Evolutionary conservation across 2,797 vertebrate species (phyloP).

Genomic region (Oryzias dopingdopingensis): DNA sequence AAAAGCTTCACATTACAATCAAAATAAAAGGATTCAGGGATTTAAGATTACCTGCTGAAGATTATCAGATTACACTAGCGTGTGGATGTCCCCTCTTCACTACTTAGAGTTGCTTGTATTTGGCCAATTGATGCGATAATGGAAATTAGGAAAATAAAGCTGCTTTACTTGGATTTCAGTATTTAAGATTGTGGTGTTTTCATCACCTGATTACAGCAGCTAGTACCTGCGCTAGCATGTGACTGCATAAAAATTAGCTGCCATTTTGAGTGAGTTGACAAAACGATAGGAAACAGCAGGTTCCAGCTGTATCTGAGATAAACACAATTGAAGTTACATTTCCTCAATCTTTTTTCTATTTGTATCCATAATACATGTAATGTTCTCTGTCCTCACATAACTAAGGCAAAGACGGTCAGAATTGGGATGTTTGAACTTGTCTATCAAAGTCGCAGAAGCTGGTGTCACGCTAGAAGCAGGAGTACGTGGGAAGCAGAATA

Average conservation of each 20-base stretch:
- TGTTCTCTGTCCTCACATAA: too few species aligned
- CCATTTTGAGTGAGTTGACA: slow-evolving; percentile 14
- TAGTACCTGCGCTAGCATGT: slow-evolving; percentile 56
- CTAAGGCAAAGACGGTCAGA: too few species aligned
- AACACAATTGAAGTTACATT: background rate
- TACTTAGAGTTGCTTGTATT: slow-evolving; percentile 27
- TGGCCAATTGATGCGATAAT: slow-evolving; percentile 23
- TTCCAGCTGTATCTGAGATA: slow-evolving; percentile 2
- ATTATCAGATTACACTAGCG: slow-evolving; percentile 19
- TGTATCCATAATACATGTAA: too few species aligned
- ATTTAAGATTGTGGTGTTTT: slow-evolving; percentile 14
- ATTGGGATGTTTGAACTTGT: too few species aligned
- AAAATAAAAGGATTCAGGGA: too few species aligned
- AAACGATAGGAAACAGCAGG: slow-evolving; percentile 19
- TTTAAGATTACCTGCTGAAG: slow-evolving; percentile 7
- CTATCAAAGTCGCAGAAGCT: background rate
- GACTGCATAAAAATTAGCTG: slow-evolving; percentile 47
- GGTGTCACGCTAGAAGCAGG: background rate
- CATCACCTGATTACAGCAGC: slow-evolving; percentile 39
- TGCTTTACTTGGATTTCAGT: slow-evolving; percentile 22
- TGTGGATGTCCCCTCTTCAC: slow-evolving; percentile 18
- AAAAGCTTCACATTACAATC: too few species aligned
- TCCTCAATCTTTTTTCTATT: too few species aligned
- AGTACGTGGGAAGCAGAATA: background rate
- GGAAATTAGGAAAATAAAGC: slow-evolving; percentile 11